Evolutionary conservation across 2,797 vertebrate species (phyloP).

Genomic region (Harpagifer antarcticus): DNA sequence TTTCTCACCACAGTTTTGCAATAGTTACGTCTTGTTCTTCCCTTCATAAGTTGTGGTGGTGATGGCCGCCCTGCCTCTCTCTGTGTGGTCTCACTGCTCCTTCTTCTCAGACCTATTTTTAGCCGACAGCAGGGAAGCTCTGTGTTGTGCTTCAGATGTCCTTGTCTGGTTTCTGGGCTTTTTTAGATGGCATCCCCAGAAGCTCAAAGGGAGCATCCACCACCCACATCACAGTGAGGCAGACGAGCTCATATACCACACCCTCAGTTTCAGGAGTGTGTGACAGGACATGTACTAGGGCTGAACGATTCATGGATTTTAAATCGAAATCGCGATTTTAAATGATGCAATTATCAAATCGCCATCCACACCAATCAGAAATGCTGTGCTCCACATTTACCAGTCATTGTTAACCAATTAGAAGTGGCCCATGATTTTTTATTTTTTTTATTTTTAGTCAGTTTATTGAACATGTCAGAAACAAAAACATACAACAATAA

Average conservation of each 20-base stretch:
- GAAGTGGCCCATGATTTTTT: too few species aligned
- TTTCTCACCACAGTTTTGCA: neutral
- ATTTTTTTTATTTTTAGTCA: too few species aligned
- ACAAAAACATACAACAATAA: too few species aligned
- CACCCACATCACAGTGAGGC: slow-evolving; percentile 16
- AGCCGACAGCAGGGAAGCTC: slow-evolving; percentile 26
- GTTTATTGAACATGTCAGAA: too few species aligned
- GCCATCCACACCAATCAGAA: too few species aligned
- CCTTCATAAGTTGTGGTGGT: neutral
- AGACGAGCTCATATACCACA: slow-evolving; percentile 16
- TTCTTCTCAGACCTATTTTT: slow-evolving; percentile 44
- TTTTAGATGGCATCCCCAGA: slow-evolving; percentile 38
- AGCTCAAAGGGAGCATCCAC: slow-evolving; percentile 21
- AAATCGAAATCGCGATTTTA: too few species aligned
- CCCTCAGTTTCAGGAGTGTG: slow-evolving; percentile 19
- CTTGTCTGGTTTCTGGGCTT: slow-evolving; percentile 21
- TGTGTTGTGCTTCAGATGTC: slow-evolving; percentile 24
- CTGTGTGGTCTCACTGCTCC: slow-evolving; percentile 43
- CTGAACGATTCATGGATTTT: too few species aligned
- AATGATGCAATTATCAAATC: too few species aligned
- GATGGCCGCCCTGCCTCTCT: slow-evolving; percentile 27
- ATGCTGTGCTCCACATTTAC: too few species aligned
- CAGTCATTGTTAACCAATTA: too few species aligned
- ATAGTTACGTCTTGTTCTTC: too few species aligned
- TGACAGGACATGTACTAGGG: neutral